Conservation (phyloP, 2,888 invertebrate genomes). For the Mesorhabditis spiculigera region DNA sequence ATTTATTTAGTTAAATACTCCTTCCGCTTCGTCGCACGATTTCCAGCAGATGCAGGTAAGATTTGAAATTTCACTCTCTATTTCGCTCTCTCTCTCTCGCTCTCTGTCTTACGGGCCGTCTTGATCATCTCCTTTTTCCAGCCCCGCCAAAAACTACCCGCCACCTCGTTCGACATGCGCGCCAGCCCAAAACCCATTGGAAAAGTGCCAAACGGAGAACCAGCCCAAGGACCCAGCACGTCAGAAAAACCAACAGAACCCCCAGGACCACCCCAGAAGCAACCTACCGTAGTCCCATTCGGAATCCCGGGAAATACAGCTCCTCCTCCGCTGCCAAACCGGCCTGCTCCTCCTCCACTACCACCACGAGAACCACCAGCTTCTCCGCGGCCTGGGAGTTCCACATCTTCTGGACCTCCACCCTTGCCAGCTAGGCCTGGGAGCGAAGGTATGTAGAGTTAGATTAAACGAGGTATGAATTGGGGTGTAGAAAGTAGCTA, state of each 20-base stretch:
- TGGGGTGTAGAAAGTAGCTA: too few relatives aligned
- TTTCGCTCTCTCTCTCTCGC: too few relatives aligned
- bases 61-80: too few relatives aligned
- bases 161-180: conserved; percentile 32
- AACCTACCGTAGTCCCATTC: neutral
- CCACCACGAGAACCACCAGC: conserved; percentile 12
- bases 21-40: conserved; percentile 39
- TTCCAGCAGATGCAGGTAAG: conserved; percentile 14
- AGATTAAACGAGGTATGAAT: neutral
- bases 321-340: neutral
- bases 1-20: conserved; percentile 29
- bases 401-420: conserved; percentile 11
- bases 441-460: conserved; percentile 15
- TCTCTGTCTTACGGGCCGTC: neutral
- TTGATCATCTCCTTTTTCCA: neutral
- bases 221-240: neutral
- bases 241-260: neutral
- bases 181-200: conserved; percentile 34
- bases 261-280: neutral
- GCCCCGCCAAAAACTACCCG: conserved; percentile 25
- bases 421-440: conserved; percentile 18
- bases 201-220: conserved; percentile 2
- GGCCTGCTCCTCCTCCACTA: conserved; percentile 9
- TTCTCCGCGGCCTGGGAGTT: conserved; percentile 2
- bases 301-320: conserved; percentile 6